Evolutionary conservation across 2,113 vertebrate species (phyloP).

Genomic region (Marcusenius ussheri): DNA sequence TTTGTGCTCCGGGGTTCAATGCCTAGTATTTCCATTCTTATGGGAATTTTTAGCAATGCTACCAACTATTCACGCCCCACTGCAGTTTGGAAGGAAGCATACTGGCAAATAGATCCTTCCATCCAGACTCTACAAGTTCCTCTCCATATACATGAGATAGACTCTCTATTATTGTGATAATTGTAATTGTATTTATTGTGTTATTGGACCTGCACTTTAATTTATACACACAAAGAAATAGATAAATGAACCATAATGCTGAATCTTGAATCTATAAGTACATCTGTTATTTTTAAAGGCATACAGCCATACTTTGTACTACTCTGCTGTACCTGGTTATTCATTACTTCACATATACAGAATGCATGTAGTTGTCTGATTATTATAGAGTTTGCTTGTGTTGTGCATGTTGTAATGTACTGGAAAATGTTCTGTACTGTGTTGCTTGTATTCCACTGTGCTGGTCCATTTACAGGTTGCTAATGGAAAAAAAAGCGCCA

Average conservation of each 20-base stretch:
- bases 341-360: not conserved
- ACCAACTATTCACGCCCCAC: not conserved
- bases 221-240: not conserved
- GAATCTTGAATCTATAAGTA: not conserved
- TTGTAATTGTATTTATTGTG: not conserved
- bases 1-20: not conserved
- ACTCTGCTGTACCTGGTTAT: not conserved
- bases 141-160: not conserved
- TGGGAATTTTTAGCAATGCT: not conserved
- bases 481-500: not conserved
- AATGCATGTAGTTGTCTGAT: not conserved
- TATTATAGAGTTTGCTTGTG: not conserved
- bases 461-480: not conserved
- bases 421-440: not conserved
- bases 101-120: not conserved
- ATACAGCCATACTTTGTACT: not conserved
- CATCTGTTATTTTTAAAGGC: not conserved
- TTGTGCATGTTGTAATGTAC: not conserved
- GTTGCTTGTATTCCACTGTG: not conserved
- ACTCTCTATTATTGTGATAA: not conserved
- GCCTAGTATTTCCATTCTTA: not conserved
- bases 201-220: not conserved
- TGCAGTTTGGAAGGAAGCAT: not conserved
- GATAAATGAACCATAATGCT: not conserved
- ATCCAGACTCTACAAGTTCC: not conserved